Evolutionary conservation across 2,888 invertebrate species (phyloP), one percentile per base, ranked within the genome.

Genomic region (Thymelicus sylvestris): DNA sequence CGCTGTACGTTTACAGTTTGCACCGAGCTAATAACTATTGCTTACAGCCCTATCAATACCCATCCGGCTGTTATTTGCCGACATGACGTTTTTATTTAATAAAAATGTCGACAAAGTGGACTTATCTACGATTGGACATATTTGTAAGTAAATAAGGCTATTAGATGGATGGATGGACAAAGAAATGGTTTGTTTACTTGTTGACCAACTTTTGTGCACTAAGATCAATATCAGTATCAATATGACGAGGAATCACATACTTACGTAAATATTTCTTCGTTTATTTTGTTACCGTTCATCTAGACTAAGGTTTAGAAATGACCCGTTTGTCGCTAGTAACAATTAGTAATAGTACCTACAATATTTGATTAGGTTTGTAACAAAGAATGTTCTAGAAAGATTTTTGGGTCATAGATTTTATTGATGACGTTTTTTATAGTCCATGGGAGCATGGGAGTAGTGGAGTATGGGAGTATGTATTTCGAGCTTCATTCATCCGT

Each of bases 51-150:
- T 88, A 91, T 91, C 91, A 90, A 92, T 91, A 91, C 75, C 79
- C 75, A 80, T 87, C 84, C 81, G 80, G 77, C 80, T 83, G 86
- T 83, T 90, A 90, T 91, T 89, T 89, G 87, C 86, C 85, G 85
- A 89, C 90, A 89, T 88, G 90, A 90, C 88, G 86, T 87, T 90
- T 91, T 89, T 91, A 91, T 91, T 90, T 89, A 90, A 91, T 89
- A 90, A 88, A 86, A 88, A 86, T 80, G 81, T 78, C 81, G 76
- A 79, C 78, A 80, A 79, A 82, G 79, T 79, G 77, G 80, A 81
- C 81, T 81, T 75, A 76, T 81, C 77, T 75, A 74, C 75, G 76
- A 82, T 79, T 76, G 76, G 77, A 75, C 78, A 77, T 76, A 73
- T 72, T 73, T 74, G 72, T 71, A 71, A 72, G 71, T 68, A 61